A percentile compares a stretch with the other conserved stretches of the same genome.
Evolutionary conservation across 2,797 vertebrate genomes (phyloP).

Genomic region (Arctocebus calabarensis): DNA sequence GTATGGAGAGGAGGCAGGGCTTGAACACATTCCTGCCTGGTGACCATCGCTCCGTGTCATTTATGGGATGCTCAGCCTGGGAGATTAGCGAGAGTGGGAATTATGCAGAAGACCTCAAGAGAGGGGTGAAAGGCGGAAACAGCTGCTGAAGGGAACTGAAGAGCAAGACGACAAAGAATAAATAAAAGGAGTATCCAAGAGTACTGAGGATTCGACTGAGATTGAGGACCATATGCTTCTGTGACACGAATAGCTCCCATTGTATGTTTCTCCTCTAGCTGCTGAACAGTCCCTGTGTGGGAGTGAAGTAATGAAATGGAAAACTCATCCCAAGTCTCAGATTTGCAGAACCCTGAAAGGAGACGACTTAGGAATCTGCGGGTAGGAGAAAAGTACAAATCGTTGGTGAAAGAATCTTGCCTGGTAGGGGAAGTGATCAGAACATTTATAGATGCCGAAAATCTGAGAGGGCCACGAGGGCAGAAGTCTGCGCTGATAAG

Average conservation of each 20-base stretch:
- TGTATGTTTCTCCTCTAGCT: not conserved
- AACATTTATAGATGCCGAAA: not conserved
- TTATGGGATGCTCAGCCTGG: not conserved
- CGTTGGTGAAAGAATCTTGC: not conserved
- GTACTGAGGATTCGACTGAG: not conserved
- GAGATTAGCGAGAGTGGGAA: not conserved
- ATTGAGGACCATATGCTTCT: not conserved
- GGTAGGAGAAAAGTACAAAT: not conserved
- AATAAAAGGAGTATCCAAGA: not conserved
- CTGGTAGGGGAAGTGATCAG: not conserved
- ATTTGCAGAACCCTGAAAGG: not conserved
- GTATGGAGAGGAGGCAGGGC: not conserved
- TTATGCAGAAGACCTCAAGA: not conserved
- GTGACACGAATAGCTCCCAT: not conserved
- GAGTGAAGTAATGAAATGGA: conserved; percentile 7
- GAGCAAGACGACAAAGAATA: not conserved
- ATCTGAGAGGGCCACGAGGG: not conserved
- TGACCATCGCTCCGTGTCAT: not conserved
- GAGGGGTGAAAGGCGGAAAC: not conserved
- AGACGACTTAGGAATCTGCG: conserved; percentile 6
- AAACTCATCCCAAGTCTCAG: not conserved
- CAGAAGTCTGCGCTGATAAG: not conserved
- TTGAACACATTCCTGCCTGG: not conserved
- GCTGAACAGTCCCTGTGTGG: not conserved
- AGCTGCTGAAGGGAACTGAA: not conserved